These are phyloP conservation scores for Cyprinodon brontotheroides DNA, from an alignment of 2,113 vertebrate species.

Conservation along the genomic window DNA sequence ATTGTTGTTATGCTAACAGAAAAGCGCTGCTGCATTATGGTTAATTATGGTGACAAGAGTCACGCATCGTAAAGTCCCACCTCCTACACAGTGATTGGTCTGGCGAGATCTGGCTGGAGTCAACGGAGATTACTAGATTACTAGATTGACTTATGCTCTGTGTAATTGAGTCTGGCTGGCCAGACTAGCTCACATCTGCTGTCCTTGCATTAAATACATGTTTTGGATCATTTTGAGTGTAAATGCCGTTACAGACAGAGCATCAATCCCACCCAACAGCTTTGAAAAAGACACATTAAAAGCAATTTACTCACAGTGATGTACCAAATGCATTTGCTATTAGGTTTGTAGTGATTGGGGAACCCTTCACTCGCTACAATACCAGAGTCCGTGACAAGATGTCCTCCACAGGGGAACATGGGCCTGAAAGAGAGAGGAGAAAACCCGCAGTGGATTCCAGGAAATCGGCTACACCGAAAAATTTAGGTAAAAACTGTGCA, in stretches of 20 bases:
- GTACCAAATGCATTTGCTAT: slow-evolving; percentile 88
- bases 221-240: not conserved
- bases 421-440: slow-evolving; percentile 71
- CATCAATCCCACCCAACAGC: not conserved
- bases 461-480: slow-evolving; percentile 15
- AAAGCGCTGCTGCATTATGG: too few species aligned
- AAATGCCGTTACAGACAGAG: not conserved
- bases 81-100: too few species aligned
- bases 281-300: not conserved
- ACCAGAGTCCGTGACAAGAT: slow-evolving; percentile 84
- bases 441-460: slow-evolving; percentile 2
- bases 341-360: slow-evolving; percentile 85
- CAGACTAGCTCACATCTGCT: not conserved
- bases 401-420: slow-evolving; percentile 87
- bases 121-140: too few species aligned
- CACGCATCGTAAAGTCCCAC: too few species aligned
- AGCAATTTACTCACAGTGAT: slow-evolving; percentile 83
- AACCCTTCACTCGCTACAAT: slow-evolving; percentile 90
- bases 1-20: too few species aligned
- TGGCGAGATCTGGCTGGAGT: too few species aligned
- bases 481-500: slow-evolving; percentile 13
- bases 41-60: too few species aligned
- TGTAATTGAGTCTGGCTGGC: too few species aligned
- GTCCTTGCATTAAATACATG: not conserved
- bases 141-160: too few species aligned